Evolutionary conservation across 2,797 vertebrate genomes (phyloP), one percentile per base, ranked within the genome.

Genomic region (Lerista edwardsae): DNA sequence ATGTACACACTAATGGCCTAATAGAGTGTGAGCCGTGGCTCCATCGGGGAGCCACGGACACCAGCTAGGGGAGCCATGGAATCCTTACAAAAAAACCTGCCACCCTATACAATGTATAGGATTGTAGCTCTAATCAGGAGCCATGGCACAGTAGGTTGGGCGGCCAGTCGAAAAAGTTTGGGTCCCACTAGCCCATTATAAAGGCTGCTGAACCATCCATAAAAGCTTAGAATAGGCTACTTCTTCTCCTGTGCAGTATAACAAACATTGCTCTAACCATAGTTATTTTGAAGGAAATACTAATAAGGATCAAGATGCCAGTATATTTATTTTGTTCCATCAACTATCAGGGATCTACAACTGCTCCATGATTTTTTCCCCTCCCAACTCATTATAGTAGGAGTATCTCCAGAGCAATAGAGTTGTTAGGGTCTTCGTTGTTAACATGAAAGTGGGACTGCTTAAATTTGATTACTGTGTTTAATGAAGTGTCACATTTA

Each of bases 401-500:
- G 92, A 90, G 91, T 90, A 75, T 93, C 93, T 93, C 91, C 27
- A 80, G 91, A 94, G 94, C 88, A 80, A 92, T 86, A 85, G 92
- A 88, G 88, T 84, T 10, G 9, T 65, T 89, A 94, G 91, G 92
- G 93, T 91, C 91, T 93, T 89, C 21, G 87, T 93, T 95, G 94
- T 94, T 95, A 95, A 93, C 93, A 94, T 72, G 86, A 80, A 92
- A 93, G 92, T 90, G 93, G 94, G 89, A 84, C 90, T 91, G 93
- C 93, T 94, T 94, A 94, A 92, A 96, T 95, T 91, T 95, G 96
- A 96, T 96, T 94, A 96, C 94, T 85, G 94, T 95, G 96, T 95
- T 96, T 96, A 96, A 96, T 95, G 96, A 96, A 96, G 95, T 96
- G 96, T 95, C 89, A 41, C 94, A 87, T 95, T 95, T 96, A 96